Conservation (phyloP, 2,797 vertebrate species). For the Hypotaenidia okinawae region DNA sequence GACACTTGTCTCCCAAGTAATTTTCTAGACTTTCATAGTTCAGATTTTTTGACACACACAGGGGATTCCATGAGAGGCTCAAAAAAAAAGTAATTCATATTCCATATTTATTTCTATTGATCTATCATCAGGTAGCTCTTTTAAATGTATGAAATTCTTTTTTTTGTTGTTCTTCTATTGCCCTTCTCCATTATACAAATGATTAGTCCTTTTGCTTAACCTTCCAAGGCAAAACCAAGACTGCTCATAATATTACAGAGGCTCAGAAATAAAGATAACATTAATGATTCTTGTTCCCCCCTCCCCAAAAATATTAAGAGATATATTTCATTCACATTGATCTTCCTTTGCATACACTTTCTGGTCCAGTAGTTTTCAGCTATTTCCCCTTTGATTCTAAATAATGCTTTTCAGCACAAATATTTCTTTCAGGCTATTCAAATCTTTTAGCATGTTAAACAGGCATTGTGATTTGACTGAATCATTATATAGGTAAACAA, state of each 20-base stretch:
- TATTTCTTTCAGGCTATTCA: conserved; percentile 31
- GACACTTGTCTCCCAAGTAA: background rate
- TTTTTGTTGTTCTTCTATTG: background rate
- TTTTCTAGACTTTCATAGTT: background rate
- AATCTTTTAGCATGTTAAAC: conserved; percentile 14
- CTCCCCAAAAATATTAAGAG: conserved; percentile 18
- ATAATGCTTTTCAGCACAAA: conserved; percentile 17
- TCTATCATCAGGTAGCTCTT: background rate
- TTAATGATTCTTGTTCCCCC: conserved; percentile 2
- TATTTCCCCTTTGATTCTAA: conserved; percentile 19
- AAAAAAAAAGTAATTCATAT: background rate
- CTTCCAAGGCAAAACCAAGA: conserved; percentile 1
- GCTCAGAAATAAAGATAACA: conserved; percentile 42
- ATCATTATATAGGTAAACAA: background rate
- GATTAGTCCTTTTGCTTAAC: conserved; percentile 10
- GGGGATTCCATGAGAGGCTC: background rate
- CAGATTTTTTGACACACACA: background rate
- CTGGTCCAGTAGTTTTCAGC: conserved; percentile 10
- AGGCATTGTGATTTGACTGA: conserved; percentile 8
- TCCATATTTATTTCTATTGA: background rate
- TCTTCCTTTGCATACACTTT: conserved; percentile 14
- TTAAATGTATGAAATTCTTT: background rate
- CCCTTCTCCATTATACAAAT: background rate
- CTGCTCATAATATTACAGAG: background rate
- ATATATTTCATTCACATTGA: conserved; percentile 38